Percentiles rank a stretch among this genome's conserved stretches.
phyloP scores from a whole-genome alignment of 1,140 invertebrate species.

The Tenebrio molitor region DNA sequence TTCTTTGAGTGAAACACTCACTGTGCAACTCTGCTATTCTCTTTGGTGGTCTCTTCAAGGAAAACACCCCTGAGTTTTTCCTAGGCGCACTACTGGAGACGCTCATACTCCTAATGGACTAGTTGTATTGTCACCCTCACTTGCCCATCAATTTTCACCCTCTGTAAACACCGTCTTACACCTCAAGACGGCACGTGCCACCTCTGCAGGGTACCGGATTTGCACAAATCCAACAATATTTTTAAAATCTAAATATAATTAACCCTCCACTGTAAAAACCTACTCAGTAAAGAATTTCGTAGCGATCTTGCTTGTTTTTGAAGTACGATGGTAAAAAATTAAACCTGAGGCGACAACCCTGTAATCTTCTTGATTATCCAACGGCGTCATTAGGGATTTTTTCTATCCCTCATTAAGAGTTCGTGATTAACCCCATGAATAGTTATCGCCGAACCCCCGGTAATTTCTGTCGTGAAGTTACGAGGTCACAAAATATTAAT shows the following conservation, averaged over 20 bases:
- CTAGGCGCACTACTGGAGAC: neutral
- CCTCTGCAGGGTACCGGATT: neutral
- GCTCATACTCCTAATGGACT: slow-evolving; percentile 8
- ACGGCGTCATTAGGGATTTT: neutral
- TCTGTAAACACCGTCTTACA: neutral
- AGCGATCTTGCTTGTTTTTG: too few relatives aligned
- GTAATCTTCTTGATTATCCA: too few relatives aligned
- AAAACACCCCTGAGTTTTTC: slow-evolving; percentile 10
- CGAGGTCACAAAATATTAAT: slow-evolving; percentile 38
- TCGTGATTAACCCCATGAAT: slow-evolving; percentile 10
- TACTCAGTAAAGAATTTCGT: too few relatives aligned
- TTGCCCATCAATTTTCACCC: neutral
- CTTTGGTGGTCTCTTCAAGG: slow-evolving; percentile 41
- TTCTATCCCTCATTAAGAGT: neutral
- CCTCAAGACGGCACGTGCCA: neutral
- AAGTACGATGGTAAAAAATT: too few relatives aligned
- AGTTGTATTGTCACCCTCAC: slow-evolving; percentile 6
- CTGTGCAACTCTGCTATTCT: slow-evolving; percentile 47
- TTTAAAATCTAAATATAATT: too few relatives aligned
- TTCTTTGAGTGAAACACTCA: slow-evolving; percentile 54
- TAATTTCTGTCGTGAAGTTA: slow-evolving; percentile 4
- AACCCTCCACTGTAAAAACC: too few relatives aligned
- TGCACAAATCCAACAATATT: neutral
- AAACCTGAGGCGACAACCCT: too few relatives aligned
- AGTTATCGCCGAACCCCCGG: slow-evolving; percentile 8